Evolutionary conservation across 2,888 invertebrate genomes (phyloP), one percentile per base, ranked within the genome.

Genomic region (Drosophila recens): DNA sequence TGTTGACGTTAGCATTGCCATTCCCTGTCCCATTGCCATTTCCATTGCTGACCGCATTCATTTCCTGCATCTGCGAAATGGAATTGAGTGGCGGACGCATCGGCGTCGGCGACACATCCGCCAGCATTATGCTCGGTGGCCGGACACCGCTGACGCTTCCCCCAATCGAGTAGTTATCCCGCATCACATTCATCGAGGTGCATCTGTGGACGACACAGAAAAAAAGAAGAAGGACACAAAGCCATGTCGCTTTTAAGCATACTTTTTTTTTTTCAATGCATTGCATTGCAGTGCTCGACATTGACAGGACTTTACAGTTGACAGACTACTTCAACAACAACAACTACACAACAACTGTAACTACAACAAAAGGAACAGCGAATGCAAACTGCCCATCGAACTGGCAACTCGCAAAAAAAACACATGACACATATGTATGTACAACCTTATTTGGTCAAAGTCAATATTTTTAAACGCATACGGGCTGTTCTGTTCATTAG

Each of bases 111-210:
- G 92, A 93, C 65, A 91, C 92, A 89, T 92, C 93, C 77, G 92
- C 91, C 80, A 92, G 68, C 72, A 93, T 90, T 80, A 93, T 78
- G 92, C 93, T 72, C 20, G 92, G 91, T 68, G 94, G 93, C 9
- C 95, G 94, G 4, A 93, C 94, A 0, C 94, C 92, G 23, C 94
- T 94, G 8, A 93, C 94, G n/a, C 93, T 92, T 33, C 94, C 94
- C 8, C 92, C 91, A 48, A 91, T 75, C 46, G 91, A 92, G 86
- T 95, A 95, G 30, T 95, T 95, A 90, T 96, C 96, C 88, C 96
- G 94, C 90, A 97, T 97, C 82, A 97, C 96, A 93, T 96, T 97
- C 80, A 97, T 93, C 69, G 97, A 97, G 64, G 97, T 96, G 93
- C 97, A 96, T 88, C 97, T 95, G 89, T 10, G 49, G 43, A 57